A percentile compares a stretch with the other conserved stretches of the same genome.
phyloP scores from a whole-genome alignment of 92 coral and sea anemone species.

The Epizoanthus illoricatus region DNA sequence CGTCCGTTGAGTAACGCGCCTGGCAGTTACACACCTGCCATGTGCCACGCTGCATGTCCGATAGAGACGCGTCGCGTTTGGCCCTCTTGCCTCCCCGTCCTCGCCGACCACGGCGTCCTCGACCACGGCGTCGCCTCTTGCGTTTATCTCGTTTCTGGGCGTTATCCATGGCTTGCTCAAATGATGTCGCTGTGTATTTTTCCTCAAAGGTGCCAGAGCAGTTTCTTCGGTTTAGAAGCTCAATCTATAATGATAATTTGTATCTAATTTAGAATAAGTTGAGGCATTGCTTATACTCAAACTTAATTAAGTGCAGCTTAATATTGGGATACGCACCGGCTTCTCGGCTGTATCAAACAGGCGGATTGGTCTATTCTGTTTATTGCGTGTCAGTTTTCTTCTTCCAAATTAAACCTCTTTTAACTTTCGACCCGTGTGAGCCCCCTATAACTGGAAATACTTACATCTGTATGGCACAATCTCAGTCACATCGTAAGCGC shows the following conservation, averaged over 20 bases:
- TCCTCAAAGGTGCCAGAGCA: slow-evolving; percentile 17
- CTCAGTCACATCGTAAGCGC: background rate
- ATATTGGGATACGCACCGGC: too few relatives aligned
- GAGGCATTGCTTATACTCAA: too few relatives aligned
- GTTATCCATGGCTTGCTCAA: slow-evolving; percentile 25
- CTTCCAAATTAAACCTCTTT: too few relatives aligned
- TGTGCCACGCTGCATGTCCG: background rate
- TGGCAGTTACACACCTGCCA: slow-evolving; percentile 27
- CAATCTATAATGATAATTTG: slow-evolving; percentile 7
- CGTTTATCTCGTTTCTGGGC: slow-evolving; percentile 4
- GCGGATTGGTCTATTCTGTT: too few relatives aligned
- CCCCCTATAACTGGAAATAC: too few relatives aligned
- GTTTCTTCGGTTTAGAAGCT: background rate
- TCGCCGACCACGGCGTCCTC: background rate
- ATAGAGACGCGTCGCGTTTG: slow-evolving; percentile 8
- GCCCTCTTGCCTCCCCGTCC: slow-evolving; percentile 3
- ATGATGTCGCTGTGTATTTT: slow-evolving; percentile 23
- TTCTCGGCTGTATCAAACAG: too few relatives aligned
- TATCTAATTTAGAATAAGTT: too few relatives aligned
- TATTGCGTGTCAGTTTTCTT: too few relatives aligned
- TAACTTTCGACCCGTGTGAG: too few relatives aligned
- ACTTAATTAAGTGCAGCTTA: too few relatives aligned
- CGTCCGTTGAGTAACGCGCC: background rate
- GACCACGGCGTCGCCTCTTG: background rate
- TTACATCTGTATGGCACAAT: too few relatives aligned